These are phyloP conservation scores for Apostichopus californicus DNA, from an alignment of 35 echinoderm and acorn worm genomes.

Conservation along the genomic window DNA sequence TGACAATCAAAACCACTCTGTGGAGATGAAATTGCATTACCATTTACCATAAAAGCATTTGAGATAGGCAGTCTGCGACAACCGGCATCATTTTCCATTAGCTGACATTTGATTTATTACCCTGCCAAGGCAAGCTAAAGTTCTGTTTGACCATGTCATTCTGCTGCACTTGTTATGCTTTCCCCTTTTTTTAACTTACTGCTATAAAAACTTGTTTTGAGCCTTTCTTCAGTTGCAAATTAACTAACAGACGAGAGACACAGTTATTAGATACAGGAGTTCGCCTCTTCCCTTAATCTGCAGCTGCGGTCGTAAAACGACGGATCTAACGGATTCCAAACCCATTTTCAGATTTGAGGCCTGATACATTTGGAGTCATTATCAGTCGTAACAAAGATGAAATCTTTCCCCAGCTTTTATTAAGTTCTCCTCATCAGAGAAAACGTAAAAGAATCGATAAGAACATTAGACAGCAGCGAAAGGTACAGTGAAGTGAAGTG, in stretches of 20 bases:
- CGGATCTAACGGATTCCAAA: background rate
- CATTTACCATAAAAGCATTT: conserved; percentile 23
- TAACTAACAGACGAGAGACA: conserved; percentile 18
- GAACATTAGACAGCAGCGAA: too few relatives aligned
- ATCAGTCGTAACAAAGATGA: background rate
- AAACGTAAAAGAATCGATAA: background rate
- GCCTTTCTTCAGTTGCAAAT: conserved; percentile 6
- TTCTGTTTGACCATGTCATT: conserved; percentile 4
- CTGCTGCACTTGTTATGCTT: background rate
- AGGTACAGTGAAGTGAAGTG: too few relatives aligned
- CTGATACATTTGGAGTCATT: background rate
- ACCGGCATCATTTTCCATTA: conserved; percentile 8
- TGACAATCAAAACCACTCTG: conserved; percentile 17
- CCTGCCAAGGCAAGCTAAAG: conserved; percentile 6
- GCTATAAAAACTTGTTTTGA: conserved; percentile 1
- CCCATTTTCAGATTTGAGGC: background rate
- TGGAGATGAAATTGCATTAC: conserved; percentile 9
- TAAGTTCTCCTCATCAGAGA: background rate
- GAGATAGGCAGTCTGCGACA: background rate
- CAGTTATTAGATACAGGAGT: conserved; percentile 9
- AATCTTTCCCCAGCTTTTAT: background rate
- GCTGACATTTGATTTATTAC: conserved; percentile 14
- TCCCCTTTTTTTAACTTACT: background rate
- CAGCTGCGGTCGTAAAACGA: conserved; percentile 11
- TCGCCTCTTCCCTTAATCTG: conserved; percentile 12